Evolutionary conservation across 1,140 invertebrate species (phyloP), one percentile per base, ranked within the genome.

Genomic region (Polyergus mexicanus): DNA sequence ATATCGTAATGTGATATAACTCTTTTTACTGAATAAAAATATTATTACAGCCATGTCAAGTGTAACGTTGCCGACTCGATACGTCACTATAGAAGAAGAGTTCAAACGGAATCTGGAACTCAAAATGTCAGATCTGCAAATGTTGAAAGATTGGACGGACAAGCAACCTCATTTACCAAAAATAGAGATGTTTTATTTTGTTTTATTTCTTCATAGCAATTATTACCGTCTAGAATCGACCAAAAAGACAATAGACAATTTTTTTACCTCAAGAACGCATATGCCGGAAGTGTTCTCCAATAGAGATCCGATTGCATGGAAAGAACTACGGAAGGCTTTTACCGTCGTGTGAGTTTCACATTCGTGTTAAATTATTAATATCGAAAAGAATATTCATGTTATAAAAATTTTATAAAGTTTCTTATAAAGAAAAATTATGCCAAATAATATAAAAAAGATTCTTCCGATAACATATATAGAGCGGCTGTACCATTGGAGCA

Each of bases 191-290:
- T 93, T 95, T 19, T 96, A 97, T 86, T 90, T 96, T 0, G 95
- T 96, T 63, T 89, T 96, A 56, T 97, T 97, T 89, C 94, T 97
- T 65, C 96, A 97, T 88, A 96, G 96, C 86, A 97, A 96, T 93
- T 95, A 96, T 78, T 96, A 95, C 86, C 95, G 95, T 68, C 94
- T 96, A 86, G 96, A 97, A 89, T 89, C 95, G 56, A 95, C 97
- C 0, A 97, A 97, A 92, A 92, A 92, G 51, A 96, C 96, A 2
- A 96, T 97, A 22, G 96, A 97, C 76, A 95, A 95, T 8, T 96
- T 96, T 91, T 97, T 96, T 84, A 97, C 96, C 11, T 93, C 96
- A 25, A 95, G 96, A 91, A 97, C 96, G 13, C 95, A 96, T 87
- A 94, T 96, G 74, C 95, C 96, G 0, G 96, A 96, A 87, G 95